Conservation (phyloP, 1,140 invertebrate genomes). For the Galleria mellonella region DNA sequence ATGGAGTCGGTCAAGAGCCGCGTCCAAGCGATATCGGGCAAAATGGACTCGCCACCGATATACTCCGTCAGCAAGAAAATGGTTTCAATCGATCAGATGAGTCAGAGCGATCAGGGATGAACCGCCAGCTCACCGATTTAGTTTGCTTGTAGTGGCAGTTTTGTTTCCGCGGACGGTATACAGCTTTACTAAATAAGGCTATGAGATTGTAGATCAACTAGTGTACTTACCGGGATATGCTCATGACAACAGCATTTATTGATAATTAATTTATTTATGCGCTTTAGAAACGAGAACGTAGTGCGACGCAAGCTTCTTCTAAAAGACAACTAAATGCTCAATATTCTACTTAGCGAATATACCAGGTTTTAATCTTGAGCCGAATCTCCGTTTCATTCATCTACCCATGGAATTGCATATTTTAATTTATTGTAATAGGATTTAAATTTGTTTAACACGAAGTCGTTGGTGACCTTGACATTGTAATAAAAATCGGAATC, state of each 20-base stretch:
- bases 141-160: slow-evolving; percentile 47
- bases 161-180: slow-evolving; percentile 16
- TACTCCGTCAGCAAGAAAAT: slow-evolving; percentile 69
- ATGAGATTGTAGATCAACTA: slow-evolving; percentile 18
- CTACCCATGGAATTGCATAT: not conserved
- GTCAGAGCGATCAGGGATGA: slow-evolving; percentile 49
- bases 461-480: slow-evolving; percentile 3
- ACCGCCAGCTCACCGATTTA: slow-evolving; percentile 7
- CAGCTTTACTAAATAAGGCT: slow-evolving; percentile 37
- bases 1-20: slow-evolving; percentile 60
- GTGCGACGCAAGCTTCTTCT: slow-evolving; percentile 24
- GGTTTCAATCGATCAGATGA: slow-evolving; percentile 42
- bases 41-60: slow-evolving; percentile 52
- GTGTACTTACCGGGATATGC: slow-evolving; percentile 20
- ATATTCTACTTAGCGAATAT: slow-evolving; percentile 33
- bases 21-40: slow-evolving; percentile 49
- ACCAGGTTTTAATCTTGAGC: slow-evolving; percentile 18
- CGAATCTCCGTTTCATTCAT: not conserved
- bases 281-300: slow-evolving; percentile 16
- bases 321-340: slow-evolving; percentile 51
- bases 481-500: not conserved
- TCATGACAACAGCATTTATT: slow-evolving; percentile 9
- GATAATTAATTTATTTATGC: slow-evolving; percentile 14
- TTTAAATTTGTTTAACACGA: too few species aligned
- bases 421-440: slow-evolving; percentile 15